Base-by-base conservation (phyloP, 2,888 invertebrate species). In the Lysandra bellargus region DNA sequence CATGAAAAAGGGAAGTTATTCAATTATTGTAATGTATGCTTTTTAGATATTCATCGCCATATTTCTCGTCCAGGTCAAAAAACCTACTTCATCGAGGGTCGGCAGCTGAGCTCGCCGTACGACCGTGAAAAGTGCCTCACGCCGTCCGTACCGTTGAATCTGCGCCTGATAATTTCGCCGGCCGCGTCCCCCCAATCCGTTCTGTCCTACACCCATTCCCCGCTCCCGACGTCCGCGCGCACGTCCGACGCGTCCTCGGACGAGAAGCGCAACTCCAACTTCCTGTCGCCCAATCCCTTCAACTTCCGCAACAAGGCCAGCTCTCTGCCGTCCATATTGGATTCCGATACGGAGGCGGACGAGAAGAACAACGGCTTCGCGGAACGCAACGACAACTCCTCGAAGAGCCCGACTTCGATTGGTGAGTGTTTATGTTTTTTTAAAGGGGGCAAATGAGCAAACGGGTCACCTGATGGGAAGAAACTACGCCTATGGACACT, bases 81-180 rank as follows among this genome's bases (percentile, higher is more conserved):
- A 90, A 98, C 98, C 1, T 98, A 96, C 90, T 98, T 98, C 90
- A 98, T 98, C 80, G 96, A 97, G 87, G 97, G 97, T 49, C 96
- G 97, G 44, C 97, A 96, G 87, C 92, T 95, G 82, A 96, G 95
- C 84, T 91, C 91, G 78, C 90, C 90, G 79, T 92, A 90, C 85
- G 91, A 90, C 82, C 90, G 88, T 83, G 91, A 91, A 80, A 89
- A 90, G 78, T 90, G 91, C 85, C 88, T 91, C 80, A 90, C 91
- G 80, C 92, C 92, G 72, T 89, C 91, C 78, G 92, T 92, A 85
- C 93, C 93, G 79, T 85, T 92, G 79, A 95, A 95, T 84, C 90
- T 96, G 80, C 95, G 96, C 80, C 91, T 96, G 76, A 96, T 96
- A 81, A 95, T 96, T 84, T 96, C 96, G 80, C 96, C 96, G 53